Evolutionary conservation across 2,797 vertebrate genomes (phyloP), one percentile per base, ranked within the genome.

Genomic region (Cossypha polioptera): DNA sequence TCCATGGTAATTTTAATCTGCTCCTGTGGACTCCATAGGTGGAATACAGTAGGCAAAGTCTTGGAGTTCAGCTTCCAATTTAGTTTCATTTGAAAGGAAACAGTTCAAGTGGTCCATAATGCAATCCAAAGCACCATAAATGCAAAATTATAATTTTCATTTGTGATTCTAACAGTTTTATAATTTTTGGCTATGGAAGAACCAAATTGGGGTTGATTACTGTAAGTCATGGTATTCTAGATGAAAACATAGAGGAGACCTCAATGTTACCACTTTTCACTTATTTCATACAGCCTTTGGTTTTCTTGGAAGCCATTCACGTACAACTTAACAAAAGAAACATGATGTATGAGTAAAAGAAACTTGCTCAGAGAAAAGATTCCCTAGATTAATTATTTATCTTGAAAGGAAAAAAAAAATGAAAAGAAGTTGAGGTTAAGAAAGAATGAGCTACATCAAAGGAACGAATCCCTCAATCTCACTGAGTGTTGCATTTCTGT

Each of bases 161-260:
- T 66, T 51, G 22, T 79, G 50, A 45, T 59, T 53, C 19, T n/a
- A 40, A 90, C 76, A 93, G 62, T 43, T 53, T 91, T 94, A 62
- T 86, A 94, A 80, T 88, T 92, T 80, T 90, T 94, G 71, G 66
- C 81, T 55, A 20, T 51, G 65, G 76, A 72, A 83, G 40, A 90
- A 58, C 38, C 31, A 86, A 26, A 84, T 90, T 82, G 75, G 42
- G 47, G 33, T 48, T 54, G 71, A 92, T 94, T 55, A 66, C 19
- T 55, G 0, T 71, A 92, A 95, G 43, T 77, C 29, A n/a, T 53
- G 25, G n/a, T 68, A 71, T 87, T 86, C 59, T 73, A 91, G 78
- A 90, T 75, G 88, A 91, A 62, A 48, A 9, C 1, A 11, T 38
- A 69, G 25, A 72, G 16, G 16, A 63, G 35, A 58, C 13, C 28